Percentiles rank a stretch among this genome's conserved stretches.
phyloP scores from a whole-genome alignment of 2,113 vertebrate species.

The Sturnira hondurensis region DNA sequence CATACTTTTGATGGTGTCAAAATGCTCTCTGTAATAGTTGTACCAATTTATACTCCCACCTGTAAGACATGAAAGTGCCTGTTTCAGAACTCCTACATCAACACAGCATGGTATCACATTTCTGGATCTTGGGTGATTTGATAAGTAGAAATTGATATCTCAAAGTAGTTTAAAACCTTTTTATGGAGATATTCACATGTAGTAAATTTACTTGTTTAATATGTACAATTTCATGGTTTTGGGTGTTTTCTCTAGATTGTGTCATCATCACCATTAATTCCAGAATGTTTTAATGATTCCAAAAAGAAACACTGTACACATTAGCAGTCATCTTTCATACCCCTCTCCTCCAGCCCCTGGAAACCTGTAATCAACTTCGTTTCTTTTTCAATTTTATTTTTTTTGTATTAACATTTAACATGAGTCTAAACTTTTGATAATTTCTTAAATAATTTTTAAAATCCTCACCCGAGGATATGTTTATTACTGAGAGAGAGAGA shows the following conservation, averaged over 20 bases:
- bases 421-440: background rate
- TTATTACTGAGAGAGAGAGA: too few relatives aligned
- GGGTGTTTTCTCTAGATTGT: background rate
- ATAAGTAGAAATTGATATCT: slow-evolving; percentile 19
- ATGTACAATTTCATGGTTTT: background rate
- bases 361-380: background rate
- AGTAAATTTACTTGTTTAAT: background rate
- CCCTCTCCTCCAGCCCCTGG: background rate
- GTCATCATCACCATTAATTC: background rate
- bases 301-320: background rate
- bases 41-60: background rate
- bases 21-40: background rate
- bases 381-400: background rate
- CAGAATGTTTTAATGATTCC: background rate
- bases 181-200: background rate
- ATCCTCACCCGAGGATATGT: too few relatives aligned
- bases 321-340: background rate
- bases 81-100: background rate
- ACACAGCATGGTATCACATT: background rate
- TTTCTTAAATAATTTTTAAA: too few relatives aligned
- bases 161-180: background rate
- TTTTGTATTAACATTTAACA: too few relatives aligned
- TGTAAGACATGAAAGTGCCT: slow-evolving; percentile 2
- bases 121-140: slow-evolving; percentile 1
- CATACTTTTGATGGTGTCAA: background rate